Base-by-base conservation (phyloP, 2,888 invertebrate genomes). In the Ochropleura leucogaster region DNA sequence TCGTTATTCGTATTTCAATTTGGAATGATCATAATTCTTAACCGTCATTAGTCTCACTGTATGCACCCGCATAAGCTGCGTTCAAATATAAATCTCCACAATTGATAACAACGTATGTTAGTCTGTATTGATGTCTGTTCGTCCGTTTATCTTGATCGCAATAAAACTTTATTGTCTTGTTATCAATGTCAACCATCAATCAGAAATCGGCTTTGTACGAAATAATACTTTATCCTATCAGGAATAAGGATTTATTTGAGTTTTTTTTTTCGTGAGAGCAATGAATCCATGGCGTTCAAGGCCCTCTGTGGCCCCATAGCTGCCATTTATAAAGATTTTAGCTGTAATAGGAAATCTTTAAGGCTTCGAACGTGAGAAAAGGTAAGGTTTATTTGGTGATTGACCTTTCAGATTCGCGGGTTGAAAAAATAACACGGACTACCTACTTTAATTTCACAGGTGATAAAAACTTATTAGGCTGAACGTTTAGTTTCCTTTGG, bases 111-210 rank as follows among this genome's bases (percentile, higher is more conserved):
- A 74, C 72, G 18, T 68, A 57, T 74, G 62, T 85, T 72, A 74
- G 76, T 72, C 76, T 74, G 74, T 79, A 83, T 83, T 83, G 87
- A 85, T 87, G 80, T 64, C 77, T 74, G 83, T 70, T 74, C 69
- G 73, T 76, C 65, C 77, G 63, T 82, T 86, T 83, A 87, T 88
- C 89, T 86, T 78, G 81, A 84, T 79, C 71, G 72, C 77, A 86
- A 88, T 89, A 89, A 88, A 88, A 83, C 77, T 85, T 88, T 87
- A 90, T 87, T 85, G 86, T 85, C 83, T 81, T 85, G 78, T 83
- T 87, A 88, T 87, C 84, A 74, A 77, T 77, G 83, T 87, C 82
- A 83, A 79, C 63, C 57, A 82, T 83, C 80, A 77, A 83, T 81
- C 80, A 85, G 70, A 67, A 66, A 62, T 70, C 2, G 46, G 53